Base-by-base conservation (phyloP, 2,888 invertebrate genomes). In the Kryphioiulus occultus region DNA sequence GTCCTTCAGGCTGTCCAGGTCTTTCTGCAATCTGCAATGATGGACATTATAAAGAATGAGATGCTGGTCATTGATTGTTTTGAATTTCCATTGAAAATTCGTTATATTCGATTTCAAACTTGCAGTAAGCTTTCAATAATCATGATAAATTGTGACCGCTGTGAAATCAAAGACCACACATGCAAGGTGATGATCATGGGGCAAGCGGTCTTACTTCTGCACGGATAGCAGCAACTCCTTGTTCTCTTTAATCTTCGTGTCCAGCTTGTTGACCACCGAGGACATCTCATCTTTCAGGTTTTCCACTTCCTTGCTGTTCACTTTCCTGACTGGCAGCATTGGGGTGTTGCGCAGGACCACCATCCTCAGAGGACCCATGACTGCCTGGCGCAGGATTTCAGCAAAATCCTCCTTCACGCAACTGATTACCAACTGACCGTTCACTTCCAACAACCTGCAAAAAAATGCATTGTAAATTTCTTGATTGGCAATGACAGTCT, bases 391-490 rank as follows among this genome's bases (percentile, higher is more conserved):
- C 83, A 90, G 87, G 30, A 89, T 78, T 17, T 89, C 87, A 1
- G 89, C 86, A 32, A 90, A 89, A 44, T 88, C 88, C 85, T 89
- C 90, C 86, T 89, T 84, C 5, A 85, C 83, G 17, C 88, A 86
- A 88, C 94, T 94, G 88, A 95, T 92, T 86, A 96, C 94, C 78
- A 95, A 92, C 90, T 95, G 95, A 44, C 96, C 96, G 91, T 96
- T 96, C 87, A 96, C 95, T 92, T 97, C 97, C 89, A 97, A 92
- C 90, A 97, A 92, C 90, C 96, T 96, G 93, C 2, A 88, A 89
- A 88, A 89, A n/a, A n/a, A n/a, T n/a, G n/a, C n/a, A n/a, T n/a
- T n/a, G n/a, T n/a, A n/a, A n/a, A n/a, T n/a, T n/a, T n/a, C n/a
- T n/a, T n/a, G n/a, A n/a, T n/a, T n/a, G n/a, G n/a, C n/a, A n/a